Base-by-base conservation (phyloP, 1,140 invertebrate species). In the Atopsyche davidsoni region DNA sequence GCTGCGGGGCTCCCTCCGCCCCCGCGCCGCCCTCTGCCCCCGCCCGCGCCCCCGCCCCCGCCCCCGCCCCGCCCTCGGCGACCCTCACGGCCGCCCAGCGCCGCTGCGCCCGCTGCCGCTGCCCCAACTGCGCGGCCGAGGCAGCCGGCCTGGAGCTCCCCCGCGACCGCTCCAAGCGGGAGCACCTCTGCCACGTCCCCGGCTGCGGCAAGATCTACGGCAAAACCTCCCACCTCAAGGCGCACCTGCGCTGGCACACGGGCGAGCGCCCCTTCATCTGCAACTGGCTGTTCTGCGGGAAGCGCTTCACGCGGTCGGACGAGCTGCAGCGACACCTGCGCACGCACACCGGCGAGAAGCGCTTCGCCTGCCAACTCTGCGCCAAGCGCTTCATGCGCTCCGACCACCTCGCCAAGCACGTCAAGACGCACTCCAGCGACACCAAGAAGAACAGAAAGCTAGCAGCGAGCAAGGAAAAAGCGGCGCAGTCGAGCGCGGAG, bases 141-240 rank as follows among this genome's bases (percentile, higher is more conserved):
- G 79, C 81, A 22, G 78, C 77, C 53, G 80, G 70, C 1, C 74
- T 72, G 59, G 75, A 60, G 4, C 75, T 64, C 28, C 82, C 78
- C 61, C 83, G 78, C 28, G 76, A 78, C 47, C 71, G 74, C 4
- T 72, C 77, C 1, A 86, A 86, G 59, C 78, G 83, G 46, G 83
- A 88, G 56, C 93, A 97, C 66, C 81, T 90, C 11, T 96, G 93
- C 66, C 90, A 96, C 68, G 82, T 92, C 19, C 80, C 86, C 3
- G 89, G 88, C n/a, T 96, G 93, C 68, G 83, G 82, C 46, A 93
- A 94, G 66, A 81, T 90, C 7, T 96, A 95, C 62, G 88, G 88
- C 0, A 95, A 95, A 64, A 93, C 91, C 0, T 93, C 89, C 0
- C 91, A 96, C 65, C 65, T 95, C 14, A 84, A 92, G 61, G 90